Evolutionary conservation across 2,113 vertebrate genomes (phyloP).

Genomic region (Pampusana beccarii): DNA sequence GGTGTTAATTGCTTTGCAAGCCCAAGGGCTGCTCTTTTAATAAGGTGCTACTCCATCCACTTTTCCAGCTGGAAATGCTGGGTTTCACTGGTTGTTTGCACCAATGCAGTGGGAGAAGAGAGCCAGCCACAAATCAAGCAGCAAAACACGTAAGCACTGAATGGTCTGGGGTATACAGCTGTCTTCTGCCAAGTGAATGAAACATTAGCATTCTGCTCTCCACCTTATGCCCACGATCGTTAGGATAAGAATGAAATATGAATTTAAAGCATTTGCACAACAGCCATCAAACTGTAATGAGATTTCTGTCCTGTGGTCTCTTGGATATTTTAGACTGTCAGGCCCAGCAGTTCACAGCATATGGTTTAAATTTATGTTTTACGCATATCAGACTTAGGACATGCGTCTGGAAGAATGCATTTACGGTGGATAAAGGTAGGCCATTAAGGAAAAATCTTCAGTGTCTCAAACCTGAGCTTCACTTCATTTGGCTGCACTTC

Average conservation of each 20-base stretch:
- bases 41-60: not conserved
- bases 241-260: not conserved
- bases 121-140: not conserved
- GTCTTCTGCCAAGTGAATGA: not conserved
- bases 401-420: not conserved
- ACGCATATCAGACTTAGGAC: not conserved
- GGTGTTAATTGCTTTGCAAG: not conserved
- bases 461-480: not conserved
- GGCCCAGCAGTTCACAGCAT: not conserved
- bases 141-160: not conserved
- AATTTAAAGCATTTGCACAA: not conserved
- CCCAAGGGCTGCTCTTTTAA: not conserved
- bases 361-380: conserved; percentile 28
- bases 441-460: not conserved
- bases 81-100: not conserved
- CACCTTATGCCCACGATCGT: accelerated
- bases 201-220: not conserved
- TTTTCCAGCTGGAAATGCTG: not conserved
- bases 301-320: conserved; percentile 18
- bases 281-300: not conserved
- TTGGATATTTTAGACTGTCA: conserved; percentile 8
- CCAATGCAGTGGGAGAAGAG: not conserved
- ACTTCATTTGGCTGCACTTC: not conserved
- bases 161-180: not conserved
- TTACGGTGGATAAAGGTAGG: not conserved